Conservation (phyloP, 2,888 invertebrate species). For the Rapana venosa region DNA sequence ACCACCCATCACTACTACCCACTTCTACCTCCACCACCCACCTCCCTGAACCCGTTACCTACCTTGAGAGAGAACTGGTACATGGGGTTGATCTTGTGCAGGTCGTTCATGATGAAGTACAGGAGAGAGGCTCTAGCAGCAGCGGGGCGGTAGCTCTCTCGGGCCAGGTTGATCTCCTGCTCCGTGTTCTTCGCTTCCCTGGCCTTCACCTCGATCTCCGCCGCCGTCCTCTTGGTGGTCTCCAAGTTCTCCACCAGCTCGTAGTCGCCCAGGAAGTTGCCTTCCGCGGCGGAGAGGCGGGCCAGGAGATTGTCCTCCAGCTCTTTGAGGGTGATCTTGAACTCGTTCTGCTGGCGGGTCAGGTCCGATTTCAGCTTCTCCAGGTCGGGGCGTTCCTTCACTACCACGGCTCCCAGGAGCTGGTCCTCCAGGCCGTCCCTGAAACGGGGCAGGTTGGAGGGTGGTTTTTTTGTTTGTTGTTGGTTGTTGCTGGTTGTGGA, state of each 20-base stretch:
- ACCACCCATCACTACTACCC: too few species aligned
- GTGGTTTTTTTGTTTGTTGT: too few species aligned
- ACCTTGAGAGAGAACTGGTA: slow-evolving; percentile 98
- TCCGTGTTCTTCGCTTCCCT: slow-evolving; percentile 95
- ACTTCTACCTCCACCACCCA: too few species aligned
- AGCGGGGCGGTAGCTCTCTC: slow-evolving; percentile 94
- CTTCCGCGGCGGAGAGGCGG: slow-evolving; percentile 92
- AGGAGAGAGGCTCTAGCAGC: slow-evolving; percentile 94
- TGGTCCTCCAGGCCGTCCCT: slow-evolving; percentile 97
- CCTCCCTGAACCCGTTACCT: slow-evolving; percentile 1
- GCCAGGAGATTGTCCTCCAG: slow-evolving; percentile 95
- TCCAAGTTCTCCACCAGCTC: slow-evolving; percentile 97
- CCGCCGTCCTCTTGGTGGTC: slow-evolving; percentile 95
- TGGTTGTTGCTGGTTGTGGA: too few species aligned
- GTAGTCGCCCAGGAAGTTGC: slow-evolving; percentile 95
- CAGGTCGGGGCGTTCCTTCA: slow-evolving; percentile 96
- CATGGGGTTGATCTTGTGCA: slow-evolving; percentile 97
- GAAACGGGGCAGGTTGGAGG: not conserved
- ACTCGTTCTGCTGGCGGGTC: slow-evolving; percentile 97
- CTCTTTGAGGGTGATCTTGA: slow-evolving; percentile 94
- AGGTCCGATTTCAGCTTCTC: slow-evolving; percentile 96
- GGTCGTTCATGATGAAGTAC: slow-evolving; percentile 96
- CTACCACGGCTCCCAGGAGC: slow-evolving; percentile 95
- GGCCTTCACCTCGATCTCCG: slow-evolving; percentile 94
- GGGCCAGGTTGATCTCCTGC: slow-evolving; percentile 92